Evolutionary conservation across 2,888 invertebrate species (phyloP).

Genomic region (Flexamia atlantica): DNA sequence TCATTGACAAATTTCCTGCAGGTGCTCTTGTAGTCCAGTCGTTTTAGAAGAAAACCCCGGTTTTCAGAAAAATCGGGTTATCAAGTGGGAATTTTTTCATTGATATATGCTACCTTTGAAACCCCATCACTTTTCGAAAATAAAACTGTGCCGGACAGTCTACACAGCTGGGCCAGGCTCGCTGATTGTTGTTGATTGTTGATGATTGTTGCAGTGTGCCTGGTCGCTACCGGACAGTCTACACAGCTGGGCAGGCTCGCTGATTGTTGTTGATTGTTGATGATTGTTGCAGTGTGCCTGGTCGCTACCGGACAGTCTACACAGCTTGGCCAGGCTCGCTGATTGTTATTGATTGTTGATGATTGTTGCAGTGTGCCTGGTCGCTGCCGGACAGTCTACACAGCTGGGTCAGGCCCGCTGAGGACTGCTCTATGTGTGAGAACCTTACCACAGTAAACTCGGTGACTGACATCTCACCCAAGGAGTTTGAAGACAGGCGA

Average conservation of each 20-base stretch:
- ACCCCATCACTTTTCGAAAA: too few relatives aligned
- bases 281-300: constrained; percentile 10
- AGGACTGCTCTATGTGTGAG: constrained; percentile 88
- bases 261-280: too few relatives aligned
- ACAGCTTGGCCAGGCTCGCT: background rate
- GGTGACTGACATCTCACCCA: constrained; percentile 81
- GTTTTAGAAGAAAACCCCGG: too few relatives aligned
- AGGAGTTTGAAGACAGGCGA: constrained; percentile 84
- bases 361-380: constrained; percentile 68
- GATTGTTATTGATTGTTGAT: background rate
- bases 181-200: constrained; percentile 76
- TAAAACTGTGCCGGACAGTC: constrained; percentile 67
- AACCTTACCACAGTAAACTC: constrained; percentile 81
- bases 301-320: constrained; percentile 66
- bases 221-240: background rate
- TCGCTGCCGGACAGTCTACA: constrained; percentile 68
- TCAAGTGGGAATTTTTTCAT: too few relatives aligned
- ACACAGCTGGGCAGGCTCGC: background rate
- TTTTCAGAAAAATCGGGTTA: too few relatives aligned
- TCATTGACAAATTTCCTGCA: too few relatives aligned
- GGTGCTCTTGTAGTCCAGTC: too few relatives aligned
- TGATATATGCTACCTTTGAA: too few relatives aligned
- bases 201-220: constrained; percentile 23
- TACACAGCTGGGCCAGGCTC: constrained; percentile 80
- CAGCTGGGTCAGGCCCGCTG: constrained; percentile 85